Evolutionary conservation across 2,113 vertebrate genomes (phyloP).

Genomic region (Zosterops lateralis): DNA sequence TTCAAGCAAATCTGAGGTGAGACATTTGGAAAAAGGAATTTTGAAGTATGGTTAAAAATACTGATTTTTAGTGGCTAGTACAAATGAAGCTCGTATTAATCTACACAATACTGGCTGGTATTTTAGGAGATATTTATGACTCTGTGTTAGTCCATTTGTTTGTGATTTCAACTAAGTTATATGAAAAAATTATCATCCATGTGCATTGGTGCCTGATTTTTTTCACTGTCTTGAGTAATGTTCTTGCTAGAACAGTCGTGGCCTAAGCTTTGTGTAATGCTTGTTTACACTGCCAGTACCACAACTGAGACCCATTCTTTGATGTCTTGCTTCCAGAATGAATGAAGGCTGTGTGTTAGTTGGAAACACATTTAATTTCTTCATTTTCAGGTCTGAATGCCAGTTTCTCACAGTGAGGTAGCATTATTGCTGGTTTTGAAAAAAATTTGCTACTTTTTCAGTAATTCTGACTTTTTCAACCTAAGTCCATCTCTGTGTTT

Average conservation of each 20-base stretch:
- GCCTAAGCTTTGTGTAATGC: not conserved
- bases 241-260: not conserved
- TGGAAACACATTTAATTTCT: not conserved
- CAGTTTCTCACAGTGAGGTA: not conserved
- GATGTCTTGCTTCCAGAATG: not conserved
- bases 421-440: not conserved
- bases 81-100: not conserved
- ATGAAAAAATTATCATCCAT: not conserved
- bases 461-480: not conserved
- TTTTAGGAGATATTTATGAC: not conserved
- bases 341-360: not conserved
- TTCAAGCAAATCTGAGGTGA: not conserved
- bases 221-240: not conserved
- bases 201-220: not conserved
- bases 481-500: not conserved
- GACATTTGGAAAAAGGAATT: not conserved
- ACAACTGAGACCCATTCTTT: not conserved
- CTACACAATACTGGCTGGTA: not conserved
- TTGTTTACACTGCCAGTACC: not conserved
- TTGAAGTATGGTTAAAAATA: not conserved
- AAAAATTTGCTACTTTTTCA: not conserved
- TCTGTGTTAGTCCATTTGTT: not conserved
- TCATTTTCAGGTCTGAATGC: not conserved
- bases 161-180: not conserved
- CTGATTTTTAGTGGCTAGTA: not conserved